phyloP scores from a whole-genome alignment of 2,888 invertebrate species.

The Helleia helle region DNA sequence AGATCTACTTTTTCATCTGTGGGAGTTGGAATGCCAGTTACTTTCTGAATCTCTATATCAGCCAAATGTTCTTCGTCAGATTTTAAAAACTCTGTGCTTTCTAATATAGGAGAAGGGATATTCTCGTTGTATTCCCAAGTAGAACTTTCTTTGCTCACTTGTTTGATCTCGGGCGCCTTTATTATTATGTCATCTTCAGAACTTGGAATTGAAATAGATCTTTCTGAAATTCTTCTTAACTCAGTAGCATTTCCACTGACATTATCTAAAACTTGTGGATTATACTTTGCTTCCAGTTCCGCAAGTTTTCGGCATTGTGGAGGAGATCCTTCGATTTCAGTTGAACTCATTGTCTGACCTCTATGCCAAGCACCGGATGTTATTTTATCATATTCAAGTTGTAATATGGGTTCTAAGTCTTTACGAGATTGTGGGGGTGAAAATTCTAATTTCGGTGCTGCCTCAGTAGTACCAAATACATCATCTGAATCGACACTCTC shows the following conservation, averaged over 20 bases:
- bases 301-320: constrained; percentile 80
- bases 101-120: constrained; percentile 76
- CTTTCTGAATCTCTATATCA: constrained; percentile 72
- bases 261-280: constrained; percentile 76
- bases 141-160: constrained; percentile 65
- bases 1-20: constrained; percentile 46
- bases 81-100: constrained; percentile 74
- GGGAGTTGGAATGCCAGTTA: constrained; percentile 52
- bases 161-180: constrained; percentile 68
- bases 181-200: constrained; percentile 82
- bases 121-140: constrained; percentile 78
- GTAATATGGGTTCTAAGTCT: constrained; percentile 82
- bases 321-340: constrained; percentile 84
- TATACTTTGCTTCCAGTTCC: constrained; percentile 78
- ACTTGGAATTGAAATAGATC: constrained; percentile 83
- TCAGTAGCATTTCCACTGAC: constrained; percentile 78
- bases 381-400: constrained; percentile 80
- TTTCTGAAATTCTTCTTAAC: constrained; percentile 80
- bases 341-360: constrained; percentile 84
- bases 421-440: constrained; percentile 84
- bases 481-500: constrained; percentile 85
- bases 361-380: constrained; percentile 79
- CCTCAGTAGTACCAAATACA: constrained; percentile 84
- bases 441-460: constrained; percentile 82
- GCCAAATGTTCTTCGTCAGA: constrained; percentile 73